Percentiles rank a stretch among this genome's conserved stretches.
Conservation (phyloP, 2,113 vertebrate genomes). For the Hypanus sabinus region DNA sequence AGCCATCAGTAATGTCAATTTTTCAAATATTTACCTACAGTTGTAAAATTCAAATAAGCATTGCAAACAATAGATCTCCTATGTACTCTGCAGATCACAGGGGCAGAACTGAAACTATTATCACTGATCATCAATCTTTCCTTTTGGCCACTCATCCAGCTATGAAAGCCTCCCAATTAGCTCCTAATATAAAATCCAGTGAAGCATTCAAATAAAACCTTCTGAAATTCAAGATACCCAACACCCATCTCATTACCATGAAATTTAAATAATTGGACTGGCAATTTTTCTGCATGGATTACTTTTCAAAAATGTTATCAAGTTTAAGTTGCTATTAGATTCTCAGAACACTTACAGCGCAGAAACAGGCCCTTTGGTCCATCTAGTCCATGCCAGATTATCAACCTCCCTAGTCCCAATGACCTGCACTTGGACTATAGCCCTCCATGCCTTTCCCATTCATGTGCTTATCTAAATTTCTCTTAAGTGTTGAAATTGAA, state of each 20-base stretch:
- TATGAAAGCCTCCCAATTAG: neutral
- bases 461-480: no score
- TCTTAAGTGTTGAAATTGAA: no score
- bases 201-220: neutral
- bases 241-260: neutral
- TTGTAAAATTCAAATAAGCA: neutral
- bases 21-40: neutral
- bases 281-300: neutral
- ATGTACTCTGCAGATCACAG: neutral
- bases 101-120: neutral
- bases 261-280: neutral
- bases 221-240: slow-evolving; percentile 4
- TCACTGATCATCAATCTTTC: neutral
- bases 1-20: neutral
- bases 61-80: neutral
- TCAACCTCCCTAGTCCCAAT: no score
- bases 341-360: no score
- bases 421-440: no score
- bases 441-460: no score
- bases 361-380: no score
- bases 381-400: no score
- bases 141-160: neutral
- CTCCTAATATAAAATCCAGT: neutral
- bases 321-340: neutral
- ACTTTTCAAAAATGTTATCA: neutral